phyloP scores from a whole-genome alignment of 2,888 invertebrate genomes.

The Drosophila pseudotakahashii region DNA sequence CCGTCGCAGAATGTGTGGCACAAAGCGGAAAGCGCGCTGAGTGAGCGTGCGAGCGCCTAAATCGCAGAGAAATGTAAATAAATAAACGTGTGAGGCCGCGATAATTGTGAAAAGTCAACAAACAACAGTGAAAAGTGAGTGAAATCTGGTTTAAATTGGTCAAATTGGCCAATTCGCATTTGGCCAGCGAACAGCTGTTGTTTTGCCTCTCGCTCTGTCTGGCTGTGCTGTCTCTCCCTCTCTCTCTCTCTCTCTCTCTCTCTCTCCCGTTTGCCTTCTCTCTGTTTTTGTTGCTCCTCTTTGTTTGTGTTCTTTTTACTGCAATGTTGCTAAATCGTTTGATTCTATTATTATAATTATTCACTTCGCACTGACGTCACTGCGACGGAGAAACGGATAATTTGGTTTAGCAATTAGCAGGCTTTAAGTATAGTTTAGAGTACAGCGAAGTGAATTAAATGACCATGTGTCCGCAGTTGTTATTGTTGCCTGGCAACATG shows the following conservation, averaged over 20 bases:
- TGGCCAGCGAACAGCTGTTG: conserved; percentile 66
- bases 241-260: conserved; percentile 36
- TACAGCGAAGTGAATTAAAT: conserved; percentile 2
- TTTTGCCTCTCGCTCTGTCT: conserved; percentile 37
- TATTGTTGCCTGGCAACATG: conserved; percentile 37
- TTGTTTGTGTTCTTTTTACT: conserved; percentile 22
- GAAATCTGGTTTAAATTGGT: conserved; percentile 1
- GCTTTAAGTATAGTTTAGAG: not conserved
- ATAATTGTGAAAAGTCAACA: conserved; percentile 19
- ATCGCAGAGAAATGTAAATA: conserved; percentile 68
- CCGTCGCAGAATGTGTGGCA: conserved; percentile 49
- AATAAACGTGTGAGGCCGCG: conserved; percentile 48
- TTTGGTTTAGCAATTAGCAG: conserved; percentile 4
- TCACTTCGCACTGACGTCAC: conserved; percentile 25
- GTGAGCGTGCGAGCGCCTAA: conserved; percentile 50
- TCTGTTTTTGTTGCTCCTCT: conserved; percentile 49
- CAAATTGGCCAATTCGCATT: conserved; percentile 8
- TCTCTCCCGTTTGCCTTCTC: conserved; percentile 17
- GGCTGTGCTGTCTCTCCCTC: conserved; percentile 33
- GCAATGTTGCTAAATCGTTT: conserved; percentile 43
- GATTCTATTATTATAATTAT: conserved; percentile 27
- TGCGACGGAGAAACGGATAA: not conserved
- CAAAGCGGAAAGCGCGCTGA: conserved; percentile 64
- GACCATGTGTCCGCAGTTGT: conserved; percentile 25
- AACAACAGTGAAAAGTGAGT: conserved; percentile 39